phyloP scores from a whole-genome alignment of 2,888 invertebrate genomes.

The Morpho achilles region DNA sequence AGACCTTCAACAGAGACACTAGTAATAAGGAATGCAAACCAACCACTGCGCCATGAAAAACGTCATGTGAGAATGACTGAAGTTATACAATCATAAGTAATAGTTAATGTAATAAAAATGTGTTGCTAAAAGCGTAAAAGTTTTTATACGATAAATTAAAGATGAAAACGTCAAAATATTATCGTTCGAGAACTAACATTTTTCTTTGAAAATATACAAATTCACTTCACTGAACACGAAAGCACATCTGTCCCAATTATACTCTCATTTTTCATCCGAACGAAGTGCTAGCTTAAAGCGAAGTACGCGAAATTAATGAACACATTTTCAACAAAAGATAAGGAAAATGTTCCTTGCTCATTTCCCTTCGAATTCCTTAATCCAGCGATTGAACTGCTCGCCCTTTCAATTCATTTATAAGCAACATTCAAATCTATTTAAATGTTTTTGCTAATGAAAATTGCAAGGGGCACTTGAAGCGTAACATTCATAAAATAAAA shows the following conservation, averaged over 20 bases:
- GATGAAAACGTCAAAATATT: neutral
- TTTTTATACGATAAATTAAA: too few relatives aligned
- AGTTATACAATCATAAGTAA: too few relatives aligned
- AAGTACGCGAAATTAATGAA: slow-evolving; percentile 11
- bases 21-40: too few relatives aligned
- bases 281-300: slow-evolving; percentile 5
- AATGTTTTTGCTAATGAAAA: slow-evolving; percentile 4
- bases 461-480: neutral
- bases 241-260: slow-evolving; percentile 15
- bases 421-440: slow-evolving; percentile 2
- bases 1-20: too few relatives aligned
- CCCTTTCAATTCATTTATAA: slow-evolving; percentile 5
- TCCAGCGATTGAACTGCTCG: slow-evolving; percentile 2
- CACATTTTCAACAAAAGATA: slow-evolving; percentile 13
- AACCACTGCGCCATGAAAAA: too few relatives aligned
- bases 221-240: slow-evolving; percentile 10
- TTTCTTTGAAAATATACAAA: slow-evolving; percentile 6
- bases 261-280: slow-evolving; percentile 11
- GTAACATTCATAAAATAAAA: neutral
- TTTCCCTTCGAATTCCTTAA: slow-evolving; percentile 10
- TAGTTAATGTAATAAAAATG: too few relatives aligned
- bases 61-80: too few relatives aligned
- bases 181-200: slow-evolving; percentile 1
- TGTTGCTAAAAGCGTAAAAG: neutral
- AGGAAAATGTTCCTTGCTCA: slow-evolving; percentile 6